A percentile compares a stretch with the other conserved stretches of the same genome.
phyloP scores from a whole-genome alignment of 1,140 invertebrate species.

The Ctenoplectra terminalis region DNA sequence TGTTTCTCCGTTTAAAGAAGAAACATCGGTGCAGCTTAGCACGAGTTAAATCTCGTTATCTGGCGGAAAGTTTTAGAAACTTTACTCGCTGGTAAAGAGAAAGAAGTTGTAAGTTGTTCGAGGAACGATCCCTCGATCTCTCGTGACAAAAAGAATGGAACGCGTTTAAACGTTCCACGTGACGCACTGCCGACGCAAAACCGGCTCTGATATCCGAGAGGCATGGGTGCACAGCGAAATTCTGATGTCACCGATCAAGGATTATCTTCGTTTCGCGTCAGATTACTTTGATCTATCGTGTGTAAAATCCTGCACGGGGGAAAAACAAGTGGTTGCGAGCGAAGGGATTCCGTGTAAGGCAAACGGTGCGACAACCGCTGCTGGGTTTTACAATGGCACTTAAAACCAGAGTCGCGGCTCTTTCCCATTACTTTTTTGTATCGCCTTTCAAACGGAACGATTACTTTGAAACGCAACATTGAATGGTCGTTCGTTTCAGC shows the following conservation, averaged over 20 bases:
- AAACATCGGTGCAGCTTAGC: too few relatives aligned
- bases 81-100: not conserved
- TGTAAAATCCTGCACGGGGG: constrained; percentile 9
- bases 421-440: not conserved
- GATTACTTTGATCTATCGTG: constrained; percentile 22
- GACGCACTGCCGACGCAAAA: not conserved
- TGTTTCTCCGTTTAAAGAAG: not conserved
- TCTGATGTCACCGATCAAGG: constrained; percentile 16
- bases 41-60: not conserved
- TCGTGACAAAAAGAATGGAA: not conserved
- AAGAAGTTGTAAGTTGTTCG: not conserved
- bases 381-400: constrained; percentile 28
- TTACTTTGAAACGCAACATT: constrained; percentile 7
- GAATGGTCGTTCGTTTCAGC: not conserved
- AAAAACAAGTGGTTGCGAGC: not conserved
- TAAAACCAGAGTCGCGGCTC: not conserved
- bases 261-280: not conserved
- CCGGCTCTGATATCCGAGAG: not conserved
- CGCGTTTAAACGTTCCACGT: not conserved
- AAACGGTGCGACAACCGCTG: not conserved
- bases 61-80: not conserved
- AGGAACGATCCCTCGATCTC: not conserved
- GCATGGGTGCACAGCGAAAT: not conserved
- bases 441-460: constrained; percentile 6
- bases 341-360: constrained; percentile 9